phyloP scores from a whole-genome alignment of 2,888 invertebrate genomes.

The Tetragonula carbonaria region DNA sequence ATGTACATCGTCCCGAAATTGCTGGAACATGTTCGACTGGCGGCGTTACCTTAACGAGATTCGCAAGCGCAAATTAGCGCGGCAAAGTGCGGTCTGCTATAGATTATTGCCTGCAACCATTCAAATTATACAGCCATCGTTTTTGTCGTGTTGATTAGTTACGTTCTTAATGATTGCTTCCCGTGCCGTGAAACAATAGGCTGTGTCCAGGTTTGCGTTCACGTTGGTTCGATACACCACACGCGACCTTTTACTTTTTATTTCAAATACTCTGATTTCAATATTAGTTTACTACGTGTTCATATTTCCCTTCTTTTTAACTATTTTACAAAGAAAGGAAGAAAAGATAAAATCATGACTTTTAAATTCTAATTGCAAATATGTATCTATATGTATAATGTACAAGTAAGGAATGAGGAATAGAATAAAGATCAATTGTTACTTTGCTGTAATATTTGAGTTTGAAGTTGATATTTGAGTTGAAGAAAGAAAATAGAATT shows the following conservation, averaged over 20 bases:
- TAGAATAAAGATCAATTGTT: neutral
- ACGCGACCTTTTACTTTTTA: too few relatives aligned
- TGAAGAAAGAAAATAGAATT: neutral
- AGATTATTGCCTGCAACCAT: slow-evolving; percentile 54
- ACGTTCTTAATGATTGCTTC: neutral
- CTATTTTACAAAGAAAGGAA: too few relatives aligned
- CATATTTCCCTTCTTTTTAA: too few relatives aligned
- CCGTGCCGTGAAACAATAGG: neutral
- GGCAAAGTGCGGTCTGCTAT: slow-evolving; percentile 67
- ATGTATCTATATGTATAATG: too few relatives aligned
- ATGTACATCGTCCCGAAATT: slow-evolving; percentile 27
- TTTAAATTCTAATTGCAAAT: too few relatives aligned
- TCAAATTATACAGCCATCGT: slow-evolving; percentile 19
- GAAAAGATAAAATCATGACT: too few relatives aligned
- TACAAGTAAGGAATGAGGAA: neutral
- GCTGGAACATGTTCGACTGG: slow-evolving; percentile 41
- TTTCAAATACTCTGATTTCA: too few relatives aligned
- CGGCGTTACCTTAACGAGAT: slow-evolving; percentile 73
- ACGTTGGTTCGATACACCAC: neutral
- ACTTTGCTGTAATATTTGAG: neutral
- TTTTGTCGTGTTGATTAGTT: slow-evolving; percentile 29
- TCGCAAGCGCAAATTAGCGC: slow-evolving; percentile 73
- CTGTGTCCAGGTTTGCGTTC: neutral
- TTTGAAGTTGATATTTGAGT: neutral
- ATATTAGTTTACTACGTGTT: too few relatives aligned